Conservation (phyloP, 2,113 vertebrate species). For the Hypomesus transpacificus region DNA sequence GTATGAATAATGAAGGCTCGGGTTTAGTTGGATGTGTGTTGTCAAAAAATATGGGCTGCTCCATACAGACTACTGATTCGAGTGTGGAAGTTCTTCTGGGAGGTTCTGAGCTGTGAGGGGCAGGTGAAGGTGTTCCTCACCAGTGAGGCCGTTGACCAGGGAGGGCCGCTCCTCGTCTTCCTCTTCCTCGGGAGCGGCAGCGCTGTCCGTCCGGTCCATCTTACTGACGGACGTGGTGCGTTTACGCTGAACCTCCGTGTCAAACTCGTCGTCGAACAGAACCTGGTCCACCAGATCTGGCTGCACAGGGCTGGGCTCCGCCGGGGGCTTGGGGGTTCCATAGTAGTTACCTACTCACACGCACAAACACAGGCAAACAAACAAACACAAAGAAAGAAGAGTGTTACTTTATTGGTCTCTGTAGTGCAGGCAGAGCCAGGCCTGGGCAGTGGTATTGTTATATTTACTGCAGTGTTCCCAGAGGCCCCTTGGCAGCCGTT, state of each 20-base stretch:
- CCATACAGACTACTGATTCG: no score
- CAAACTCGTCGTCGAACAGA: conserved; percentile 95
- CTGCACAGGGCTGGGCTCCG: conserved; percentile 93
- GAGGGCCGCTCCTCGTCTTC: conserved; percentile 92
- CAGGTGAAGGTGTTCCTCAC: conserved; percentile 63
- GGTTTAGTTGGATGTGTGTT: no score
- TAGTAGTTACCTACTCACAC: conserved; percentile 88
- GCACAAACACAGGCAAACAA: not conserved
- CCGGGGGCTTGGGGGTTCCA: conserved; percentile 93
- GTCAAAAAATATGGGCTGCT: not conserved
- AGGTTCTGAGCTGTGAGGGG: not conserved
- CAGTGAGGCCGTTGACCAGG: conserved; percentile 81
- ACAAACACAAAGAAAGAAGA: not conserved
- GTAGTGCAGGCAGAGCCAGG: not conserved
- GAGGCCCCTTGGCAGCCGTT: conserved; percentile 19
- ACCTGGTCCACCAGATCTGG: conserved; percentile 95
- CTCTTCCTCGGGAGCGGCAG: conserved; percentile 90
- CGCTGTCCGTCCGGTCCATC: conserved; percentile 93
- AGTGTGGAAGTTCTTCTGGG: not conserved
- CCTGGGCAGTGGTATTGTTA: not conserved
- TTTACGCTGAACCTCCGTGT: conserved; percentile 89
- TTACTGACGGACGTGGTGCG: conserved; percentile 96
- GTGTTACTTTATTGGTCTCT: no score
- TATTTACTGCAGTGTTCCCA: conserved; percentile 23
- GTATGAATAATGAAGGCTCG: no score